A percentile compares a stretch with the other conserved stretches of the same genome.
Evolutionary conservation across 2,797 vertebrate species (phyloP).

Genomic region (Chloroceryle amazona): DNA sequence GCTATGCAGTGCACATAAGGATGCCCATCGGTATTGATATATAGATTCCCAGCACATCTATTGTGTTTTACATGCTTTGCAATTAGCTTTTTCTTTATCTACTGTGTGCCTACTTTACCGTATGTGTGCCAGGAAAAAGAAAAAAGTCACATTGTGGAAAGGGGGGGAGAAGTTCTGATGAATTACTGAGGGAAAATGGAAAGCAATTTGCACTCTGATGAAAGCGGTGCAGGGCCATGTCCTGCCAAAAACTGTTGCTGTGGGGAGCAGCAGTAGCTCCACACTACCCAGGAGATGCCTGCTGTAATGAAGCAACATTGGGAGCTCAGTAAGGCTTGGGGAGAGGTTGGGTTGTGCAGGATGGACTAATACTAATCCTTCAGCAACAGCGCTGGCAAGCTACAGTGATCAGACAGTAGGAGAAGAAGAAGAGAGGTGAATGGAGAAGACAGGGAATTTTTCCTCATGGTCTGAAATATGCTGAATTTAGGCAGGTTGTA

Average conservation of each 20-base stretch:
- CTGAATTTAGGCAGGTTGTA: not conserved
- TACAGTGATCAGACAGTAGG: not conserved
- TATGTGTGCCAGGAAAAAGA: not conserved
- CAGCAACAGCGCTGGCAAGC: not conserved
- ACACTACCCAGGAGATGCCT: not conserved
- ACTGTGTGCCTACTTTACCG: not conserved
- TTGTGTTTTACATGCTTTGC: not conserved
- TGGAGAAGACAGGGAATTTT: not conserved
- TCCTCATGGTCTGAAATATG: not conserved
- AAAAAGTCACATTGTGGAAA: not conserved
- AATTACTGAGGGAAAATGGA: not conserved
- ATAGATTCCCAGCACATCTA: slow-evolving; percentile 14
- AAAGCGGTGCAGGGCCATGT: not conserved
- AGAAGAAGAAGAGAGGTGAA: not conserved
- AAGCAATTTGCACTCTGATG: slow-evolving; percentile 18
- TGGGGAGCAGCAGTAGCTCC: not conserved
- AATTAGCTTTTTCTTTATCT: slow-evolving; percentile 32
- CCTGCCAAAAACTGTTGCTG: not conserved
- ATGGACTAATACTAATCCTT: not conserved
- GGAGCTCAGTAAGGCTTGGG: not conserved
- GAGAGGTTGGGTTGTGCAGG: not conserved
- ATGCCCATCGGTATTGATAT: not conserved
- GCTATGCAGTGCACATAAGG: slow-evolving; percentile 2
- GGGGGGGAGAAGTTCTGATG: not conserved
- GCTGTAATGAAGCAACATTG: not conserved